A percentile compares a stretch with the other conserved stretches of the same genome.
phyloP scores from a whole-genome alignment of 2,888 invertebrate species.

The Himalopsyche tibetana region DNA sequence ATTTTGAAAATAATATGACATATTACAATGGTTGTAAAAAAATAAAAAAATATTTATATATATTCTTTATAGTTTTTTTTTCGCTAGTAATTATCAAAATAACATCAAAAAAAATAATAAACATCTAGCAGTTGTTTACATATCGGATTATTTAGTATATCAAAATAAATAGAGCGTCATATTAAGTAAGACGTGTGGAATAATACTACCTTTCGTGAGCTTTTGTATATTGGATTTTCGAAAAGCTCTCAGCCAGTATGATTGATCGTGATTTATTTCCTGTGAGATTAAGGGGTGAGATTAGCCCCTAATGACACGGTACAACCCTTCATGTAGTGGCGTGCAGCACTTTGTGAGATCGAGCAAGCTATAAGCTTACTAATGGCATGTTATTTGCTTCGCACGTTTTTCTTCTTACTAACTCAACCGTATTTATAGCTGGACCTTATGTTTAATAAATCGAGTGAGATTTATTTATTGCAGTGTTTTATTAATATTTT shows the following conservation, averaged over 20 bases:
- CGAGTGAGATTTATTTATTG: no score
- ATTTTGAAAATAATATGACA: no score
- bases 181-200: background rate
- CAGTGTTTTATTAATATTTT: no score
- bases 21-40: no score
- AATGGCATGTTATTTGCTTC: constrained; percentile 12
- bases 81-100: no score
- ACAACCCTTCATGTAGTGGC: constrained; percentile 4
- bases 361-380: constrained; percentile 4
- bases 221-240: background rate
- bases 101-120: no score
- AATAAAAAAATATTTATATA: no score
- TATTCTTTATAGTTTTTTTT: no score
- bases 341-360: background rate
- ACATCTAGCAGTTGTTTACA: background rate
- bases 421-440: background rate
- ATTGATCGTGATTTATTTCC: constrained; percentile 59
- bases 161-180: constrained; percentile 8
- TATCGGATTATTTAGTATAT: background rate
- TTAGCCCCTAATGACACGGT: constrained; percentile 58
- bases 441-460: background rate
- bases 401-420: background rate
- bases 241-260: constrained; percentile 44
- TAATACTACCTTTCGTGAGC: constrained; percentile 24
- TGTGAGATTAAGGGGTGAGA: constrained; percentile 52